A percentile compares a stretch with the other conserved stretches of the same genome.
phyloP scores from a whole-genome alignment of 92 coral and sea anemone species.

The Diadumene lineata region DNA sequence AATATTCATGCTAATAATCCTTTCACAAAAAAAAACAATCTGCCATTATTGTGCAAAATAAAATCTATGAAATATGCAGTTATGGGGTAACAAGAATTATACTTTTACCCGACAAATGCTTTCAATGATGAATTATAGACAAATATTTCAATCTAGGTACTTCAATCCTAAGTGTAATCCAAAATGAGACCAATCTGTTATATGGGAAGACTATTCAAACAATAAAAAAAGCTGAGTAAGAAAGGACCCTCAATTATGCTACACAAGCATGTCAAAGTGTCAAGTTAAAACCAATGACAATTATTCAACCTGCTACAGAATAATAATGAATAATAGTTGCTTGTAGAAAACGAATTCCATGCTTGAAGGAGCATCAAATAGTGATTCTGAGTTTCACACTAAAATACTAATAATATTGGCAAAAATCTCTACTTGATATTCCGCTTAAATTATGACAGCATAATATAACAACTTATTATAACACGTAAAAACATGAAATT shows the following conservation, averaged over 20 bases:
- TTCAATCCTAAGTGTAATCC: constrained; percentile 1
- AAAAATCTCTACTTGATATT: neutral
- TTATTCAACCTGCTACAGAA: neutral
- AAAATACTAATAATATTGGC: neutral
- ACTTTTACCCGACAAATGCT: too few species aligned
- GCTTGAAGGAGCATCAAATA: neutral
- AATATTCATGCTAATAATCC: neutral
- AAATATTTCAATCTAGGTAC: neutral
- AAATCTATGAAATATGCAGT: neutral
- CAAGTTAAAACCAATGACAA: neutral
- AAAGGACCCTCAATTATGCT: neutral
- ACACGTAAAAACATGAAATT: neutral
- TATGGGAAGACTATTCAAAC: neutral
- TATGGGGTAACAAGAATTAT: neutral
- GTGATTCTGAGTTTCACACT: neutral
- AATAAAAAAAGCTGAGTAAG: neutral
- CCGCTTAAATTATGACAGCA: neutral
- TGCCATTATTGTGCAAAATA: neutral
- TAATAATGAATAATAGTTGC: neutral
- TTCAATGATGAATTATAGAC: too few species aligned
- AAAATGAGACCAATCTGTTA: too few species aligned
- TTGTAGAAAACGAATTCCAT: neutral
- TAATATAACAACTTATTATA: neutral
- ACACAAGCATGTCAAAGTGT: neutral
- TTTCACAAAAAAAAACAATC: neutral